Conservation (phyloP, 2,888 invertebrate species). For the Coecobrya sp. region DNA sequence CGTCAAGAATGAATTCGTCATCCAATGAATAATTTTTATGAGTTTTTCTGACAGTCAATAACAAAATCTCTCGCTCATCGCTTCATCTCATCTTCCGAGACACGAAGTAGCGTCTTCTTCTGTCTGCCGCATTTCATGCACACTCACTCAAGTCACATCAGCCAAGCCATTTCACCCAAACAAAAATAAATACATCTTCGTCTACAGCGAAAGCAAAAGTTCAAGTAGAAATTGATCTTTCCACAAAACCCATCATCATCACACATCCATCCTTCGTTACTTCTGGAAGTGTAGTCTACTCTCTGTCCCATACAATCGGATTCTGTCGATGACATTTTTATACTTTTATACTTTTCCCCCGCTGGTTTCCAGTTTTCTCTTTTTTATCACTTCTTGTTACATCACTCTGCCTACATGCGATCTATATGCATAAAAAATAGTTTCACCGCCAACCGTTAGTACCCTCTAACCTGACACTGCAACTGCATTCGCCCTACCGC, state of each 20-base stretch:
- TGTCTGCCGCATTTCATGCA: background rate
- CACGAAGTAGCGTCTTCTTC: background rate
- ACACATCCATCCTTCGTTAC: conserved; percentile 2
- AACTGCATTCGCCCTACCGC: background rate
- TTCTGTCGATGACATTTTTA: conserved; percentile 45
- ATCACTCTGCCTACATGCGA: background rate
- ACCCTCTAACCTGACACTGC: too few species aligned
- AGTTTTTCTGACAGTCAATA: conserved; percentile 56
- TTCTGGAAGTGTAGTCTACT: background rate
- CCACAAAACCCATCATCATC: conserved; percentile 24
- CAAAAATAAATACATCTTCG: conserved; percentile 39
- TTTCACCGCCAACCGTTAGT: too few species aligned
- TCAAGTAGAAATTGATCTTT: conserved; percentile 46
- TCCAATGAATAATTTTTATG: conserved; percentile 52
- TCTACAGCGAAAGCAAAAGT: background rate
- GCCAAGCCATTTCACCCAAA: conserved; percentile 33
- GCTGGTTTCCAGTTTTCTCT: background rate
- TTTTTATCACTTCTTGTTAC: background rate
- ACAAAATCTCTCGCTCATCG: conserved; percentile 28
- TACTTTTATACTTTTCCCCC: background rate
- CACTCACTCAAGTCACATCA: conserved; percentile 29
- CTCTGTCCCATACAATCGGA: background rate
- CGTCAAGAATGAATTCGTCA: conserved; percentile 33
- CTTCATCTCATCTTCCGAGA: background rate
- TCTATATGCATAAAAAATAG: too few species aligned